These are phyloP conservation scores for Rhodophaea formosa DNA, from an alignment of 2,888 invertebrate genomes.

Conservation along the genomic window DNA sequence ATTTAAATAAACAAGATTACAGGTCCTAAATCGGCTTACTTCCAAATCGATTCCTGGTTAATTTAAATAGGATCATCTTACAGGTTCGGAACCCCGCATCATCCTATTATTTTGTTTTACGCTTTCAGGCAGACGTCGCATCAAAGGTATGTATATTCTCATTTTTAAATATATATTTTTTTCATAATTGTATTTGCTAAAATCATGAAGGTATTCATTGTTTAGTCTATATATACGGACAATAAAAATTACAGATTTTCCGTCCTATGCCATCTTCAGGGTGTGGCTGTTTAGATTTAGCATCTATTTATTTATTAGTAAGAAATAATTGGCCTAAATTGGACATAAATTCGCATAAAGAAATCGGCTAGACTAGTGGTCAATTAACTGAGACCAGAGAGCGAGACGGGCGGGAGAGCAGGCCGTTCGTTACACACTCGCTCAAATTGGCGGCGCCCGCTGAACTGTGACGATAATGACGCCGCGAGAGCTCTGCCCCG, in stretches of 20 bases:
- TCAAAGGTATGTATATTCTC: not conserved
- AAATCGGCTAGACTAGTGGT: conserved; percentile 52
- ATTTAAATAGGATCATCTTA: not conserved
- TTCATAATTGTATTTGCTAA: not conserved
- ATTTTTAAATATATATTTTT: too few species aligned
- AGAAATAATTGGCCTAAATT: conserved; percentile 12
- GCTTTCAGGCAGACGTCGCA: not conserved
- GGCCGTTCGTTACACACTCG: conserved; percentile 61
- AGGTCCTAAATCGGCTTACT: not conserved
- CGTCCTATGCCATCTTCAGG: too few species aligned
- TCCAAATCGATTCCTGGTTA: not conserved
- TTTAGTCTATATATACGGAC: too few species aligned
- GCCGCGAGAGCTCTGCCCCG: conserved; percentile 50
- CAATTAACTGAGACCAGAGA: conserved; percentile 65
- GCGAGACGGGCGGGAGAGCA: conserved; percentile 47
- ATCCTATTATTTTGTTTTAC: not conserved
- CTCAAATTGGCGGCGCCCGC: conserved; percentile 63
- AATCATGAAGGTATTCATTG: not conserved
- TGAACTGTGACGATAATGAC: conserved; percentile 73
- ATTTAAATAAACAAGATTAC: not conserved
- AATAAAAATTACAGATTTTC: too few species aligned
- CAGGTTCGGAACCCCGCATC: not conserved
- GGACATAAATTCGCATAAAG: conserved; percentile 49
- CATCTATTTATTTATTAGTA: not conserved
- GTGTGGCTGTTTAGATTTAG: not conserved